A percentile compares a stretch with the other conserved stretches of the same genome.
These are phyloP conservation scores for Momotus momota DNA, from an alignment of 2,797 vertebrate species.

Conservation along the genomic window DNA sequence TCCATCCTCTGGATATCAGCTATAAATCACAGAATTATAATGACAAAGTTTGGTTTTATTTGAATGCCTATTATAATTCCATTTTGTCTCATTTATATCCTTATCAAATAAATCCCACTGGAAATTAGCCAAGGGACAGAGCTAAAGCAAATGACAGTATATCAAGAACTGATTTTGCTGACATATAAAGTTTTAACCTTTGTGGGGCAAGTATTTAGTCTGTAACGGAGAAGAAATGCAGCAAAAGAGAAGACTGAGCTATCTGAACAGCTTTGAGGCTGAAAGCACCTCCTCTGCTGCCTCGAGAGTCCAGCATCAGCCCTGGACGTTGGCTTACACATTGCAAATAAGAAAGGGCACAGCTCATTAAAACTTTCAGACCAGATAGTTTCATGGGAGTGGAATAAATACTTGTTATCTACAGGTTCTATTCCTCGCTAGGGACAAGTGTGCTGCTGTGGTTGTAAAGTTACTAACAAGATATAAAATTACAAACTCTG, in stretches of 20 bases:
- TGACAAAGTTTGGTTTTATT: neutral
- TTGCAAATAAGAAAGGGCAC: neutral
- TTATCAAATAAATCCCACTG: conserved; percentile 9
- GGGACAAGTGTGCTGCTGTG: neutral
- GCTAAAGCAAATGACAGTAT: neutral
- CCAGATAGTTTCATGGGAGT: neutral
- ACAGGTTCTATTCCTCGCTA: neutral
- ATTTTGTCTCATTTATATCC: conserved; percentile 2
- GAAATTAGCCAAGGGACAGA: neutral
- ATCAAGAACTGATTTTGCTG: neutral
- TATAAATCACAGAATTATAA: neutral
- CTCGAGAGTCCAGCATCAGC: neutral
- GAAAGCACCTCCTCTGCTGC: neutral
- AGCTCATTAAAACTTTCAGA: neutral
- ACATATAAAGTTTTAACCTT: neutral
- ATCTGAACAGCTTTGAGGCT: neutral
- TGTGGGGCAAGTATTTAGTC: neutral
- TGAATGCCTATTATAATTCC: conserved; percentile 2
- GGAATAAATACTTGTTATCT: neutral
- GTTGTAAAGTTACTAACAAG: neutral
- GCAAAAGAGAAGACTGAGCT: neutral
- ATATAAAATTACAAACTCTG: neutral
- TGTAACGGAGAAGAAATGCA: neutral
- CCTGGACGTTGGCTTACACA: neutral
- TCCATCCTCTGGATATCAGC: neutral